phyloP scores from a whole-genome alignment of 2,113 vertebrate genomes.

The Hyaena hyaena region DNA sequence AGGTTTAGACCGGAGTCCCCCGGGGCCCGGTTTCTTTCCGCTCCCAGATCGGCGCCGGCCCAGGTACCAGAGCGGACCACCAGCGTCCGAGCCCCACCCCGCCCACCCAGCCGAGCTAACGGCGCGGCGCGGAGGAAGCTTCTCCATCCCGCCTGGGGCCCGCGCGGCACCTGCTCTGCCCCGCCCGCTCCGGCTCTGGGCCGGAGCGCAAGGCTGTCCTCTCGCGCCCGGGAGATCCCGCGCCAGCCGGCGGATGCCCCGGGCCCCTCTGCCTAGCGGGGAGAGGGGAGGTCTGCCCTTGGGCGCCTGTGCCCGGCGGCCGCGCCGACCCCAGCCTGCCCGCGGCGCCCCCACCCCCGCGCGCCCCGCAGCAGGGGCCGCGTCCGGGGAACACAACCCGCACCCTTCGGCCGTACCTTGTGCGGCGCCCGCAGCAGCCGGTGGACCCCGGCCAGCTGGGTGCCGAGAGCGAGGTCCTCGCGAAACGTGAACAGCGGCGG shows the following conservation, averaged over 20 bases:
- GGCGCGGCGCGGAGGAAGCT: slow-evolving; percentile 9
- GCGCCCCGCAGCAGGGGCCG: slow-evolving; percentile 79
- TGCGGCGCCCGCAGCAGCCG: slow-evolving; percentile 95
- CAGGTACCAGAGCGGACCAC: not conserved
- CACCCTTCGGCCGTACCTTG: slow-evolving; percentile 87
- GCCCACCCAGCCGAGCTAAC: slow-evolving; percentile 72
- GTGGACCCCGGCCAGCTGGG: slow-evolving; percentile 95
- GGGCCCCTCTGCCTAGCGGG: not conserved
- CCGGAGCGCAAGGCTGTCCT: not conserved
- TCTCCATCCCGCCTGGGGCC: slow-evolving; percentile 4
- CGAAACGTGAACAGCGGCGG: slow-evolving; percentile 96
- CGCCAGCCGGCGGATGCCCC: not conserved
- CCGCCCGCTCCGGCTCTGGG: not conserved
- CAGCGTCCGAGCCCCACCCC: slow-evolving; percentile 25
- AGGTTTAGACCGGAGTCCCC: slow-evolving; percentile 21
- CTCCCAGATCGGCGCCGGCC: not conserved
- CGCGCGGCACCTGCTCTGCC: slow-evolving; percentile 75
- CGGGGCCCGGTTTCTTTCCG: not conserved
- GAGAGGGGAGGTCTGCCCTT: not conserved
- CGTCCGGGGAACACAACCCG: slow-evolving; percentile 75
- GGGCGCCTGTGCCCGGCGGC: not conserved
- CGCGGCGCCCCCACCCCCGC: not conserved
- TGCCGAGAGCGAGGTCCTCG: slow-evolving; percentile 94
- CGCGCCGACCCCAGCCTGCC: not conserved
- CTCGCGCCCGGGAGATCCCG: not conserved